Evolutionary conservation across 2,113 vertebrate genomes (phyloP), one percentile per base, ranked within the genome.

Genomic region (Copsychus sechellarum): DNA sequence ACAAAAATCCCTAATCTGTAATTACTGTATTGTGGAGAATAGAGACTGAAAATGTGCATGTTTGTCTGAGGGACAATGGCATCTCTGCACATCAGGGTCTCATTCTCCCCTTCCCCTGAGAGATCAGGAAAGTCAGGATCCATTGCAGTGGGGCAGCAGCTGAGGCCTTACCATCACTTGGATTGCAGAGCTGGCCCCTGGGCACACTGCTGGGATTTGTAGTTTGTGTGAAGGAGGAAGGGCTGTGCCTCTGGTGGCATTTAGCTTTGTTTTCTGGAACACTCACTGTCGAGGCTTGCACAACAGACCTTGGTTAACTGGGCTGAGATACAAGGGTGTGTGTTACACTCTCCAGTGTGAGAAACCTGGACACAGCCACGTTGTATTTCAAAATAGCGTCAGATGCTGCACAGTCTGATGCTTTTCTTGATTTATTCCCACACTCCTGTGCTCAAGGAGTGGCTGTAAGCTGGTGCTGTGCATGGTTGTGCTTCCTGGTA

Each of bases 221-320:
- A 42, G 36, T 54, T 76, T 61, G 69, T 11, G 7, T 54, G 31
- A 48, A 13, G 36, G 2, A 57, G 61, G 23, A 56, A 34, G 61
- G 43, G 40, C 61, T 53, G 26, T 54, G 60, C 33, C 38, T 72
- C 40, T 90, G 58, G 34, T 87, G 45, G 11, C 14, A 28, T 85
- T 89, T 14, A 53, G 28, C 50, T 86, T 87, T 50, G 7, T 65
- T 53, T 78, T 64, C 36, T 86, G 84, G 21, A 78, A 4, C 48
- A 10, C 0, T 3, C 0, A 0, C 5, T 57, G 25, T 62, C 12
- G 5, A 31, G 48, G 26, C 17, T 79, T 73, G 38, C 8, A 0
- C 3, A 3, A 21, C 29, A 81, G 56, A 47, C 31, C 14, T 43
- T 45, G 66, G 24, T 61, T 76, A 57, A 19, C 38, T 76, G 79